Evolutionary conservation across 2,113 vertebrate genomes (phyloP).

Genomic region (Odontesthes bonariensis): DNA sequence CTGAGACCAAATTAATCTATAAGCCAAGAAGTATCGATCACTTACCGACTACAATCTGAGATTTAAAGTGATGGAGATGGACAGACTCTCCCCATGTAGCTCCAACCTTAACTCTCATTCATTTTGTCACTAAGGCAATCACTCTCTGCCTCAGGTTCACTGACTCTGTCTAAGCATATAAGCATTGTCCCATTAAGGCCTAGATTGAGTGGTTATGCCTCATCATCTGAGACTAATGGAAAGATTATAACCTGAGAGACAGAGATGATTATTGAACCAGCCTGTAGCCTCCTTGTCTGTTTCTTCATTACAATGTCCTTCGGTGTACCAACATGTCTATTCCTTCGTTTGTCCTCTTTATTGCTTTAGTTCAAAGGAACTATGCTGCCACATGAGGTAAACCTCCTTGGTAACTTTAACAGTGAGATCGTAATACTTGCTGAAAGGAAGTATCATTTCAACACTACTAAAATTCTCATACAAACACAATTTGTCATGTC

Average conservation of each 20-base stretch:
- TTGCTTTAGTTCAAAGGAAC: conserved; percentile 23
- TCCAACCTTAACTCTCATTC: conserved; percentile 44
- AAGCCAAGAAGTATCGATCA: conserved; percentile 31
- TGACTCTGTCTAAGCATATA: conserved; percentile 64
- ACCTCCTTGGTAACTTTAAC: conserved; percentile 18
- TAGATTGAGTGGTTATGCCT: conserved; percentile 70
- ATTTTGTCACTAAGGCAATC: conserved; percentile 47
- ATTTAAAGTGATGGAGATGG: conserved; percentile 34
- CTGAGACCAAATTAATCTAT: conserved; percentile 25
- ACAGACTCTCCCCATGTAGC: conserved; percentile 27
- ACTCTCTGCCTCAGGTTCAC: conserved; percentile 53
- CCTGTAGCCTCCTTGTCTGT: conserved; percentile 54
- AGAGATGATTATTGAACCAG: conserved; percentile 67
- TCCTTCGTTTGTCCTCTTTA: conserved; percentile 3
- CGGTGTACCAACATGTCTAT: conserved; percentile 8
- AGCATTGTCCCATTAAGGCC: conserved; percentile 59
- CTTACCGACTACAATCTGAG: conserved; percentile 12
- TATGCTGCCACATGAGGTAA: conserved; percentile 22
- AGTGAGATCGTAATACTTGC: not conserved
- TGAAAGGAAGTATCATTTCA: conserved; percentile 9
- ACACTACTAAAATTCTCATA: not conserved
- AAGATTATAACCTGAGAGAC: conserved; percentile 63
- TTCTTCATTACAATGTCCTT: conserved; percentile 45
- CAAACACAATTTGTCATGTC: too few species aligned
- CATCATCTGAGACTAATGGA: conserved; percentile 65